Base-by-base conservation (phyloP, 2,113 vertebrate species). In the Fulmarus glacialis region DNA sequence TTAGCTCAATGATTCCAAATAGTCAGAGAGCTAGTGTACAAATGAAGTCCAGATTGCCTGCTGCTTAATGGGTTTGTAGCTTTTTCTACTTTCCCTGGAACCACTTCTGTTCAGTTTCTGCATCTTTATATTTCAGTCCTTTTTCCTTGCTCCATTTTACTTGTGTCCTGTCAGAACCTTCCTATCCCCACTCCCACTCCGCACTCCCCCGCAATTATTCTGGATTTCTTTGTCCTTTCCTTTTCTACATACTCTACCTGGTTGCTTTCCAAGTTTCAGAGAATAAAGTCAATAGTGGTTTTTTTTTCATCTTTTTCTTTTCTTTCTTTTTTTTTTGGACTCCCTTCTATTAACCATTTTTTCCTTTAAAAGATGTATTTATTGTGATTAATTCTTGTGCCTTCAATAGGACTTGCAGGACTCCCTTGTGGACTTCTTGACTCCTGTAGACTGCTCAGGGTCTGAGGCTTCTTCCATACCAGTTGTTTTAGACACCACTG, bases 311-410 rank as follows among this genome's bases (percentile, higher is more conserved):
- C 3, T 42, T 38, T 16, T 48, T 10, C 2, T 8, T 34, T 32
- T 26, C 14, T 34, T 40, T 26, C 14, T 36, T 7, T 15, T 48
- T 59, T 14, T 43, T 62, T 20, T 11, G 0, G 0, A 19, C 5
- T 64, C 19, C 9, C 27, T 60, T 66, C 20, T 68, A 8, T 77
- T 81, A 64, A 42, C 5, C 1, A 1, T 53, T 72, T 68, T 78
- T 63, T n/a, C 38, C 20, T 81, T 89, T 48, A 66, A 38, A 58
- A 68, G 3, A 8, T 66, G 2, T 60, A 19, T 87, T 74, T 88
- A 34, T 64, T 62, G 5, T 29, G 6, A 58, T 64, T 58, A 32
- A 53, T 77, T 87, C 32, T 63, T 45, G 9, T 83, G 24, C 36
- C 63, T 84, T 87, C 17, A 42, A 0, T 34, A 83, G 34, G 32